These are phyloP conservation scores for Pan troglodytes DNA, from an alignment of 2,113 vertebrate genomes.

Conservation along the genomic window NHGRI_mPanTro3-v2.1_pri NC_072416.2:10092001-10092500, in stretches of 20 bases:
- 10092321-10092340: neutral
- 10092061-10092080: neutral
- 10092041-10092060: neutral
- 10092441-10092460: neutral
- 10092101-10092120: neutral
- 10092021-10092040: neutral
- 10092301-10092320: conserved; percentile 52
- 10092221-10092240: conserved; percentile 48
- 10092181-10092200: conserved; percentile 56
- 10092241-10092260: conserved; percentile 34
- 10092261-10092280: conserved; percentile 1
- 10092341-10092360: neutral
- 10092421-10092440: conserved; percentile 24
- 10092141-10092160: neutral
- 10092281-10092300: neutral
- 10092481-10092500: conserved; percentile 52
- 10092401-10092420: neutral
- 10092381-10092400: neutral
- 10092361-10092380: neutral
- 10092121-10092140: neutral
- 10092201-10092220: conserved; percentile 73
- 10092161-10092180: neutral
- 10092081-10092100: neutral
- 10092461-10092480: neutral
- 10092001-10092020: neutral